Percentiles rank a stretch among this genome's conserved stretches.
Evolutionary conservation across 37 sponge, comb jelly and placozoan species (phyloP).

Genomic region (Beroe ovata): DNA sequence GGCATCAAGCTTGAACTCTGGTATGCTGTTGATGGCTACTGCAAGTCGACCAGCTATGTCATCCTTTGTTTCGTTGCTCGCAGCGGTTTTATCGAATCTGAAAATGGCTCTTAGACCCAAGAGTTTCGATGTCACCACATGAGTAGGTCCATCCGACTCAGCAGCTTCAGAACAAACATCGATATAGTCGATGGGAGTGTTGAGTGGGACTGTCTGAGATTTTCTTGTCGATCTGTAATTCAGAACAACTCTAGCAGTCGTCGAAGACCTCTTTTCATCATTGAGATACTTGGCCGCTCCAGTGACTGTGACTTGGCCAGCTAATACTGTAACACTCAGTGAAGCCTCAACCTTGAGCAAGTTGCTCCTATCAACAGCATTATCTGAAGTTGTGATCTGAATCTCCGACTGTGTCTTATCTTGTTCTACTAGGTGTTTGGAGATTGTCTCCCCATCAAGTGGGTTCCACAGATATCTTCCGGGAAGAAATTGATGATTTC

Average conservation of each 20-base stretch:
- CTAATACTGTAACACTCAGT: not conserved
- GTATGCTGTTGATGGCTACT: conserved; percentile 9
- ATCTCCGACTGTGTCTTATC: not conserved
- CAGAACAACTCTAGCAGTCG: conserved; percentile 5
- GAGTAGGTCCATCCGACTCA: conserved; percentile 8
- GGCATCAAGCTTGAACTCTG: not conserved
- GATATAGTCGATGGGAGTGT: not conserved
- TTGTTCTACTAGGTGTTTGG: not conserved
- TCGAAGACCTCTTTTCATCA: not conserved
- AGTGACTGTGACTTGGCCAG: conserved; percentile 1
- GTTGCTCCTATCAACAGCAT: not conserved
- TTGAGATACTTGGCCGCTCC: conserved; percentile 22
- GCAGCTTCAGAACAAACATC: not conserved
- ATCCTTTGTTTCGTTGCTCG: not conserved
- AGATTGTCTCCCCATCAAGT: not conserved
- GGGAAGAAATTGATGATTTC: conserved; percentile 1
- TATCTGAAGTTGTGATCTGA: too few relatives aligned
- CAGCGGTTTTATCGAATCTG: conserved; percentile 11
- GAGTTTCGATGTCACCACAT: conserved; percentile 20
- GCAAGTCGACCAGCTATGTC: conserved; percentile 19
- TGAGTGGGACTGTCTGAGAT: conserved; percentile 29
- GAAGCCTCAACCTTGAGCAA: not conserved
- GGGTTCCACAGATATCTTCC: conserved; percentile 15
- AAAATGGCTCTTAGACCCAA: conserved; percentile 28
- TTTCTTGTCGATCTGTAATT: conserved; percentile 3